These are phyloP conservation scores for Equus quagga DNA, from an alignment of 2,113 vertebrate species.

Conservation along the genomic window DNA sequence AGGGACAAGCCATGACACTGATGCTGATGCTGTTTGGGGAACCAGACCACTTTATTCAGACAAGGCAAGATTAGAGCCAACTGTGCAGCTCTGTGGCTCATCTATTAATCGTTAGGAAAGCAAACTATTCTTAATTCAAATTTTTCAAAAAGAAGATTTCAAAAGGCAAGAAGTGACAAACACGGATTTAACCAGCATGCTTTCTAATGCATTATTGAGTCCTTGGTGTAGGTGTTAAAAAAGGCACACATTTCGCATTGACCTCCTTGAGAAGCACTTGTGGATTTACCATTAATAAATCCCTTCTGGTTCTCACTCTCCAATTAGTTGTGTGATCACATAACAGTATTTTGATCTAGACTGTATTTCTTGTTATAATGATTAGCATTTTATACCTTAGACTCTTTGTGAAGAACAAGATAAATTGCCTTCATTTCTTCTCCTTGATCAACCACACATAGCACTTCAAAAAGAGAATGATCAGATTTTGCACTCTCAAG, in stretches of 20 bases:
- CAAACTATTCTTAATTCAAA: background rate
- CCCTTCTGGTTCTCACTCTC: conserved; percentile 56
- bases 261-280: conserved; percentile 39
- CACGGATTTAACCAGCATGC: background rate
- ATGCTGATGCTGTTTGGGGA: background rate
- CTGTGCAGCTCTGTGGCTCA: background rate
- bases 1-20: background rate
- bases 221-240: conserved; percentile 50
- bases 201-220: background rate
- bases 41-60: background rate
- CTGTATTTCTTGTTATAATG: conserved; percentile 71
- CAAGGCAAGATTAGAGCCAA: background rate
- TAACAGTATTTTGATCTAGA: conserved; percentile 71
- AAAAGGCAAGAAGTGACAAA: conserved; percentile 40
- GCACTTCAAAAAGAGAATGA: background rate
- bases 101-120: background rate
- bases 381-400: conserved; percentile 61
- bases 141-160: conserved; percentile 55
- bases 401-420: conserved; percentile 60
- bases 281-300: conserved; percentile 50
- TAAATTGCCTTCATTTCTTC: conserved; percentile 61
- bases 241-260: background rate
- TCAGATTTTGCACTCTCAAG: background rate
- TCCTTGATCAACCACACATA: conserved; percentile 53
- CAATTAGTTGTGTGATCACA: conserved; percentile 71